Conservation (phyloP, 23 tunicate genomes). For the Halocynthia aurantium region DNA sequence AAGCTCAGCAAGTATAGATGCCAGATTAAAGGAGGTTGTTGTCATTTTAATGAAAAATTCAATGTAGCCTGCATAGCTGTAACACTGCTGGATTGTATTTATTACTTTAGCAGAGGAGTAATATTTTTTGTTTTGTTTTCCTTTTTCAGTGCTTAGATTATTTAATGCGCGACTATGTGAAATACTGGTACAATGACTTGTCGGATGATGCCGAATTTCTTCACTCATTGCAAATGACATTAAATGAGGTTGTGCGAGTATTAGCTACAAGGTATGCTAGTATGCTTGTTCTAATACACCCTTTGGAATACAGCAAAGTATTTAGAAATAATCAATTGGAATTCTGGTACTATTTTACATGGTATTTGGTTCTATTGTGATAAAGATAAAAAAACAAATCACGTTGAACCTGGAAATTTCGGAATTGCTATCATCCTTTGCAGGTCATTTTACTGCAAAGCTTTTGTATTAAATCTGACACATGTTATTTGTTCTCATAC, state of each 20-base stretch:
- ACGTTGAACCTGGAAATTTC: too few relatives aligned
- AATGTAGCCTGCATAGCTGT: neutral
- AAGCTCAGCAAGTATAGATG: constrained; percentile 25
- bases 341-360: too few relatives aligned
- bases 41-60: neutral
- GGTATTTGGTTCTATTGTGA: too few relatives aligned
- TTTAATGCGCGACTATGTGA: constrained; percentile 74
- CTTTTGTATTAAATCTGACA: too few relatives aligned
- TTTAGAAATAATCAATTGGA: too few relatives aligned
- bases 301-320: too few relatives aligned
- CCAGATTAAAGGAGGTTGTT: constrained; percentile 13
- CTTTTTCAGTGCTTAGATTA: constrained; percentile 55
- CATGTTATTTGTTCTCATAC: too few relatives aligned
- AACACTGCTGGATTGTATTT: neutral
- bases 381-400: too few relatives aligned
- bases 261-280: constrained; percentile 35
- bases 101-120: neutral
- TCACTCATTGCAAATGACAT: constrained; percentile 17
- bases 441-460: too few relatives aligned
- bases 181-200: constrained; percentile 85
- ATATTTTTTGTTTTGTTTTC: neutral
- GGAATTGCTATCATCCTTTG: too few relatives aligned
- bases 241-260: constrained; percentile 55
- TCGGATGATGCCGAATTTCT: constrained; percentile 83
- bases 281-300: too few relatives aligned